Base-by-base conservation (phyloP, 2,113 vertebrate species). In the Eretmochelys imbricata region DNA sequence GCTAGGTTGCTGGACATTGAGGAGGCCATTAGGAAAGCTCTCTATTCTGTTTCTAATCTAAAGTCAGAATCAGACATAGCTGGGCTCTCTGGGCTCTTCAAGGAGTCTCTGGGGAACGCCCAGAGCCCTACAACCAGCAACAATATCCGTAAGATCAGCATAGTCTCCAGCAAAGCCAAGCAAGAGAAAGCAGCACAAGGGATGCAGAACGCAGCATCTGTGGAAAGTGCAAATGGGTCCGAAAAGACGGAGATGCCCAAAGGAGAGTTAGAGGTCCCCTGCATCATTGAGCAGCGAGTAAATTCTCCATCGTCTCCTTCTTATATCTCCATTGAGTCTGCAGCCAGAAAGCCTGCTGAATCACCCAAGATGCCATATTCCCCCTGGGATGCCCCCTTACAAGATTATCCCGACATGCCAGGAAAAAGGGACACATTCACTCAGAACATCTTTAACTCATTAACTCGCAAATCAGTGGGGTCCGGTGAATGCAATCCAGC, bases 21-120 rank as follows among this genome's bases (percentile, higher is more conserved):
- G 92, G 98, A 99, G 49, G 98, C 99, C 12, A 99, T 99, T 81
- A 99, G 98, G 93, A 99, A 99, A 96, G 99, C 98, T 11, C 98
- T 99, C 76, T 99, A 97, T 95, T 99, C 99, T 2, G 98, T 99
- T 89, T 99, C 99, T 2, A 98, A 97, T 85, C 98, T 99, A 62
- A 99, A 99, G 94, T 99, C 99, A 6, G 99, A 99, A 69, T 98
- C 99, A 19, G 99, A 99, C 50, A 98, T 99, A 2, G 96, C 96
- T 55, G 98, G 98, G 24, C 98, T 99, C 79, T 99, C 99, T 4
- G 98, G 97, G 50, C 96, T 99, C 16, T 99, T 99, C 72, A 98
- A 98, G 91, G 99, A 99, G 95, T 99, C 99, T 22, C 96, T 99
- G 51, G 98, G 98, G 48, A 94, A 38, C 6, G 91, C 93, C 10